phyloP scores from a whole-genome alignment of 2,888 invertebrate species.

The Scotopteryx bipunctaria region DNA sequence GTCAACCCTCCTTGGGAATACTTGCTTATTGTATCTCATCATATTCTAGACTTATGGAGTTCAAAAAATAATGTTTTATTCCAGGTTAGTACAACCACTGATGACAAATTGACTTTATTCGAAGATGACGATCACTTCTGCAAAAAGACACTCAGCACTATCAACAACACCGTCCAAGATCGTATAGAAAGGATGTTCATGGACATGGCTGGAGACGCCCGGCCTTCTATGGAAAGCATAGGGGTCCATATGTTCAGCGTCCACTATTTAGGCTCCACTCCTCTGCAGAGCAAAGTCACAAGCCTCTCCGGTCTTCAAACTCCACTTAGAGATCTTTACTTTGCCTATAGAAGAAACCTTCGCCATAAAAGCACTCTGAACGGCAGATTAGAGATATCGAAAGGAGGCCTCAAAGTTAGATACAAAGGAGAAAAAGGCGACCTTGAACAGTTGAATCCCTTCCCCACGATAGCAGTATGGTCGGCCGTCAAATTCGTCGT shows the following conservation, averaged over 20 bases:
- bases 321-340: constrained; percentile 89
- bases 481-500: constrained; percentile 94
- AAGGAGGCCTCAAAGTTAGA: constrained; percentile 88
- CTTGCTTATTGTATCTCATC: too few species aligned
- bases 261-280: constrained; percentile 92
- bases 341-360: constrained; percentile 82
- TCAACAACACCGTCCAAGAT: constrained; percentile 90
- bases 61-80: constrained; percentile 9
- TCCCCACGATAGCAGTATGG: constrained; percentile 96
- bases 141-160: constrained; percentile 64
- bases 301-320: constrained; percentile 92
- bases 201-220: constrained; percentile 85
- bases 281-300: constrained; percentile 90
- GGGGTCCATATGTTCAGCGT: constrained; percentile 87
- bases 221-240: constrained; percentile 76
- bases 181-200: constrained; percentile 94
- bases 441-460: constrained; percentile 89
- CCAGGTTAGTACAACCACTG: constrained; percentile 65
- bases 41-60: too few species aligned
- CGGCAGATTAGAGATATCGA: constrained; percentile 87
- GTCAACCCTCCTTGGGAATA: too few species aligned
- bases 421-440: constrained; percentile 85
- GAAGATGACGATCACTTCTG: constrained; percentile 75
- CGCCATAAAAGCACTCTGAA: constrained; percentile 80
- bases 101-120: constrained; percentile 61